Conservation (phyloP, 2,113 vertebrate species). For the Toxostoma redivivum region DNA sequence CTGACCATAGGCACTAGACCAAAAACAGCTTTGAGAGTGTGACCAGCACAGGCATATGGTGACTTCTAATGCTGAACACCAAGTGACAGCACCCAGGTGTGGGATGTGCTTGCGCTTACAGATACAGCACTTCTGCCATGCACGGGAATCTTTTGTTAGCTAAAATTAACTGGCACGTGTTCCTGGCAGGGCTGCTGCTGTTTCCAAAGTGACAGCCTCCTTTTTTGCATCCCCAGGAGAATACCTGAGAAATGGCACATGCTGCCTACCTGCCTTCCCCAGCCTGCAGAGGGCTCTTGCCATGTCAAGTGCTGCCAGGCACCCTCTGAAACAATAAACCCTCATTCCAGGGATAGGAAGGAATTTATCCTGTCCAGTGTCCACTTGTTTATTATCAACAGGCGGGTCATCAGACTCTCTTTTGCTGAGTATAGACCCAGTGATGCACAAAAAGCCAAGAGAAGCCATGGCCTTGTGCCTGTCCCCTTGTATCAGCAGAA, state of each 20-base stretch:
- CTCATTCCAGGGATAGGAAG: background rate
- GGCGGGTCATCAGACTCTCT: background rate
- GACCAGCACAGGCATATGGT: background rate
- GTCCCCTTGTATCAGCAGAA: background rate
- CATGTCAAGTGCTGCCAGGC: background rate
- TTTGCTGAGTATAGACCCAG: background rate
- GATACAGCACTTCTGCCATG: background rate
- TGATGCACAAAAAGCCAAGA: background rate
- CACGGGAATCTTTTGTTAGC: conserved; percentile 9
- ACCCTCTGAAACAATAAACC: background rate
- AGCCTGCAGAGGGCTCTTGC: background rate
- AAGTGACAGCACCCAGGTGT: background rate
- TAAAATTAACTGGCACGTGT: conserved; percentile 48
- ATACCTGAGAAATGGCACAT: background rate
- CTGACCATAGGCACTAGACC: background rate
- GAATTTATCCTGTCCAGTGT: background rate
- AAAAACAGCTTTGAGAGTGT: background rate
- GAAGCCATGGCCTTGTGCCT: background rate
- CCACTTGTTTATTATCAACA: background rate
- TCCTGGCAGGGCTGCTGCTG: conserved; percentile 19
- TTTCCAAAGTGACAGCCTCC: conserved; percentile 47
- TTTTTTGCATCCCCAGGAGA: conserved; percentile 7
- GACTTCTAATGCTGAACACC: background rate
- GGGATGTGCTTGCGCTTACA: background rate
- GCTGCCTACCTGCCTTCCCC: background rate